Base-by-base conservation (phyloP, 2,888 invertebrate genomes). In the Meloe dianella region DNA sequence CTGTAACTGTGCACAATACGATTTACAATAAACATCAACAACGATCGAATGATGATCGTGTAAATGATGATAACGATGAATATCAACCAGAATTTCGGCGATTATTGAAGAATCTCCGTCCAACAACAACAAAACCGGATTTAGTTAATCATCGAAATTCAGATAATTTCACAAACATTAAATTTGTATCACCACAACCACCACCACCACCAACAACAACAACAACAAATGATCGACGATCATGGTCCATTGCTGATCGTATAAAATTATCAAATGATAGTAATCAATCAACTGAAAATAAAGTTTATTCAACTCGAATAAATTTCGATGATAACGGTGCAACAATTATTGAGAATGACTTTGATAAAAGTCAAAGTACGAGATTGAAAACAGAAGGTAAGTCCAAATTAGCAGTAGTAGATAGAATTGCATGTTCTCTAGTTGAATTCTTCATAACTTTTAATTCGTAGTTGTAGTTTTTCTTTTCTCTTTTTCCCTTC, bases 301-400 rank as follows among this genome's bases (percentile, higher is more conserved):
- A 82, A 74, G 87, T 87, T 14, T 89, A 87, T 77, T 89, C 88
- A 0, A 89, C 89, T 0, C 88, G 87, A 77, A 86, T 89, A 63
- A 88, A 88, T 79, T 84, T 86, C 71, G 84, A 85, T 7, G 79
- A 83, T 63, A 85, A 84, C 2, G 83, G 84, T 69, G 82, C 84
- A 1, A 84, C 82, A 6, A 84, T 85, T 20, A 80, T 85, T 29
- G 83, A 83, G 71, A 83, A 77, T 70, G 76, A 74, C 35, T 24
- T 63, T 20, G 73, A 73, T n/a, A 67, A 68, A 35, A 76, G 74
- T n/a, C 72, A 71, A 69, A 76, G 77, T 70, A 74, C 79, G 8
- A 79, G 79, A 32, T 82, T 82, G 82, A 57, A 41, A 79, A 80
- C 30, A 73, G 78, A 65, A 74, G 64, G 82, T 83, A 65, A 81